phyloP scores from a whole-genome alignment of 2,113 vertebrate genomes.

The Gallinago undulata region DNA sequence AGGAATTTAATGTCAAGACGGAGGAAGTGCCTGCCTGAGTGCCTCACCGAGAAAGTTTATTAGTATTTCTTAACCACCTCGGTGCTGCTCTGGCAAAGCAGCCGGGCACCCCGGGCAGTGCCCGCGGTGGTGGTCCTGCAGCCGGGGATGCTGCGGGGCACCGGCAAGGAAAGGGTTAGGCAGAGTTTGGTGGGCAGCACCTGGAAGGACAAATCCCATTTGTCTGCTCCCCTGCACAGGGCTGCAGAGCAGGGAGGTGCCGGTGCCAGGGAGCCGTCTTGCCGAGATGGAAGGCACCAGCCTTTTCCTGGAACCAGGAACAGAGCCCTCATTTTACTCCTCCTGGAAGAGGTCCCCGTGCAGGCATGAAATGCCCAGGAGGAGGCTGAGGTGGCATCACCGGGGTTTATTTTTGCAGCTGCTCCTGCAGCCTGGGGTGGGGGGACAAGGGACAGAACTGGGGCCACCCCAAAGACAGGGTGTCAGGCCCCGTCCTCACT shows the following conservation, averaged over 20 bases:
- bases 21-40: conserved; percentile 55
- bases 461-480: background rate
- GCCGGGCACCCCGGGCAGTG: fast-evolving
- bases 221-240: background rate
- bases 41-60: conserved; percentile 36
- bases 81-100: background rate
- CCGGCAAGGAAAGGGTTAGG: fast-evolving
- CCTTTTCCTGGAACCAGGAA: conserved; percentile 19
- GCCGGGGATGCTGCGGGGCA: fast-evolving
- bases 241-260: fast-evolving
- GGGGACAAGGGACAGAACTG: fast-evolving
- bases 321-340: conserved; percentile 25
- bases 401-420: background rate
- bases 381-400: background rate
- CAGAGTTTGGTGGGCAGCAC: background rate
- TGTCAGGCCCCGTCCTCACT: fast-evolving
- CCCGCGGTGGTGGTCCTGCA: fast-evolving
- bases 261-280: background rate
- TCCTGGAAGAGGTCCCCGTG: background rate
- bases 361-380: background rate
- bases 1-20: conserved; percentile 60
- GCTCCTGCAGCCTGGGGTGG: fast-evolving
- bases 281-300: background rate
- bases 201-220: background rate
- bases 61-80: conserved; percentile 1